A percentile compares a stretch with the other conserved stretches of the same genome.
Conservation (phyloP, 2,797 vertebrate species). For the Halcyon smyrnensis region DNA sequence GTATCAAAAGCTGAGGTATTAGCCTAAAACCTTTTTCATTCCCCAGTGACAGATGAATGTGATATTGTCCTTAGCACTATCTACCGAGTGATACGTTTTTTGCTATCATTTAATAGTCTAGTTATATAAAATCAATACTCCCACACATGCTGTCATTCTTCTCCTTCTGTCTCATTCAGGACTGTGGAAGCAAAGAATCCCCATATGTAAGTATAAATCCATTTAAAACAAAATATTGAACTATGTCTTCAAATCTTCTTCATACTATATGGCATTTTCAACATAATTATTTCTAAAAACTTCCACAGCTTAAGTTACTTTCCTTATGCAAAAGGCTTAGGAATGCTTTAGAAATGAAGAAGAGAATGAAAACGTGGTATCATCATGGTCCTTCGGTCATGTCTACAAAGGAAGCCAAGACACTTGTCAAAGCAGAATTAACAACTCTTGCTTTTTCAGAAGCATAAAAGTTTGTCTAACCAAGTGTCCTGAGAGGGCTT, state of each 20-base stretch:
- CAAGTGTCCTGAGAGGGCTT: not conserved
- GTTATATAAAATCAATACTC: slow-evolving; percentile 64
- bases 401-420: not conserved
- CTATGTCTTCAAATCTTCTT: not conserved
- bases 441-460: not conserved
- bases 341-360: not conserved
- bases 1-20: not conserved
- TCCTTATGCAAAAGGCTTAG: not conserved
- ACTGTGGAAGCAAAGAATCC: slow-evolving; percentile 29
- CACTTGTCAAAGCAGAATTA: not conserved
- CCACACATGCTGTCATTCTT: slow-evolving; percentile 40
- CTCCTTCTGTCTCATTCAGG: slow-evolving; percentile 14
- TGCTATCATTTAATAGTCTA: slow-evolving; percentile 52
- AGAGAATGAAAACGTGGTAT: not conserved
- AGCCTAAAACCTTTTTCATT: not conserved
- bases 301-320: not conserved
- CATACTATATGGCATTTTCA: slow-evolving; percentile 8
- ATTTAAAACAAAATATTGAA: slow-evolving; percentile 60
- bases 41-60: not conserved
- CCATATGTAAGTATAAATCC: slow-evolving; percentile 18
- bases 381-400: not conserved
- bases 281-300: not conserved
- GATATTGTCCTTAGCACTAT: not conserved
- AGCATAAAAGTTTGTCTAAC: not conserved
- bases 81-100: slow-evolving; percentile 17